Conservation (phyloP, 2,888 invertebrate species). For the Argyresthia albistria region DNA sequence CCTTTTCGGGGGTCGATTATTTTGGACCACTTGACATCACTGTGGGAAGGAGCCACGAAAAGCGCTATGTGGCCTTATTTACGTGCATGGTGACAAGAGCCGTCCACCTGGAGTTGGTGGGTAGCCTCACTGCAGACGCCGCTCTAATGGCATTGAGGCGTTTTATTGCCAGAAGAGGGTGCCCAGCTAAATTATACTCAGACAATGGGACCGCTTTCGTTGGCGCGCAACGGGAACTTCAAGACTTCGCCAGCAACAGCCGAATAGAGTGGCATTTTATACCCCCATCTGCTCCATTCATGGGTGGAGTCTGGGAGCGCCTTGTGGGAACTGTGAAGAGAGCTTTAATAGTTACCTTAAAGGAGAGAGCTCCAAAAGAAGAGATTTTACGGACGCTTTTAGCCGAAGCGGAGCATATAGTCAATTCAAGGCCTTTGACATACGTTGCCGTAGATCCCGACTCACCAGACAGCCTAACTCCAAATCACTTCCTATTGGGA, state of each 20-base stretch:
- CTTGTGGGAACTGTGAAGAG: neutral
- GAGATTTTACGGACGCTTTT: neutral
- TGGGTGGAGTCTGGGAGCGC: neutral
- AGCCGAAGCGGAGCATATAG: neutral
- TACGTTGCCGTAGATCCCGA: neutral
- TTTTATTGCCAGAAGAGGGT: neutral
- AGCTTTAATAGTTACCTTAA: neutral
- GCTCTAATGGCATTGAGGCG: neutral
- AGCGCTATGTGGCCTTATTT: neutral
- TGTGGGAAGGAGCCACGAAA: neutral
- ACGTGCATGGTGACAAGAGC: neutral
- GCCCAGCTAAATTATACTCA: neutral
- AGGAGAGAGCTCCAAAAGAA: neutral
- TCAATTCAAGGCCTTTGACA: neutral
- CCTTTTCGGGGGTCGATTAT: neutral
- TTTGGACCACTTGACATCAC: neutral
- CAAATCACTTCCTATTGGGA: constrained; percentile 18
- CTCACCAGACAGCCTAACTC: constrained; percentile 18
- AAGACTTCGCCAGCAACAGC: neutral
- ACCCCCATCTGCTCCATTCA: neutral
- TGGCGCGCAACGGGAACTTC: constrained; percentile 9
- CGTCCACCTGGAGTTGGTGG: neutral
- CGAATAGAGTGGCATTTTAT: neutral
- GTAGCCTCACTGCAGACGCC: neutral
- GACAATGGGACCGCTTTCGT: constrained; percentile 13